These are phyloP conservation scores for Spheniscus humboldti DNA, from an alignment of 2,797 vertebrate species.

Conservation along the genomic window DNA sequence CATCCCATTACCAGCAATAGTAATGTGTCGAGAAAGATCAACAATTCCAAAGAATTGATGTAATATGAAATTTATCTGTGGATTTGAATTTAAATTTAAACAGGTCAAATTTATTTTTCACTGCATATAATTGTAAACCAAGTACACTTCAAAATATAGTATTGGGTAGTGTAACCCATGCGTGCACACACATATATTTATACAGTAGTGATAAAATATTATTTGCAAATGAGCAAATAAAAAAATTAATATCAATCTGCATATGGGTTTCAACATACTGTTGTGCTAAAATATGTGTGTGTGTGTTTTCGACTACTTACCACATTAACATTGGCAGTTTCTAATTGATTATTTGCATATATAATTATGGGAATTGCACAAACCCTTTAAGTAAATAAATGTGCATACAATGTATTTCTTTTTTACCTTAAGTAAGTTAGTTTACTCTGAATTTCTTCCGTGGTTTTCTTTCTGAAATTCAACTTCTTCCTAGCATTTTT, in stretches of 20 bases:
- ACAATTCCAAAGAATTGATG: background rate
- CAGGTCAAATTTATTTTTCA: background rate
- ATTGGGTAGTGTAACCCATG: background rate
- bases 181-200: background rate
- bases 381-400: background rate
- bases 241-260: background rate
- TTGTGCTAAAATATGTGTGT: background rate
- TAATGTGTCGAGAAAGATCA: conserved; percentile 14
- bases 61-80: background rate
- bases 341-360: background rate
- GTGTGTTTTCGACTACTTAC: background rate
- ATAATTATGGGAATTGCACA: background rate
- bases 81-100: conserved; percentile 2
- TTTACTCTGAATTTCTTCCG: background rate
- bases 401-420: background rate
- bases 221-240: background rate
- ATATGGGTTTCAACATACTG: background rate
- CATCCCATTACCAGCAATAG: background rate
- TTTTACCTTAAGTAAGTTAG: background rate
- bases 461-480: conserved; percentile 22
- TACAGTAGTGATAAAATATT: background rate
- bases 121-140: background rate
- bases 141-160: background rate
- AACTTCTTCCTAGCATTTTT: background rate
- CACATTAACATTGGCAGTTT: background rate